A percentile compares a stretch with the other conserved stretches of the same genome.
phyloP scores from a whole-genome alignment of 1,140 invertebrate species.

The Diorhabda elongata region DNA sequence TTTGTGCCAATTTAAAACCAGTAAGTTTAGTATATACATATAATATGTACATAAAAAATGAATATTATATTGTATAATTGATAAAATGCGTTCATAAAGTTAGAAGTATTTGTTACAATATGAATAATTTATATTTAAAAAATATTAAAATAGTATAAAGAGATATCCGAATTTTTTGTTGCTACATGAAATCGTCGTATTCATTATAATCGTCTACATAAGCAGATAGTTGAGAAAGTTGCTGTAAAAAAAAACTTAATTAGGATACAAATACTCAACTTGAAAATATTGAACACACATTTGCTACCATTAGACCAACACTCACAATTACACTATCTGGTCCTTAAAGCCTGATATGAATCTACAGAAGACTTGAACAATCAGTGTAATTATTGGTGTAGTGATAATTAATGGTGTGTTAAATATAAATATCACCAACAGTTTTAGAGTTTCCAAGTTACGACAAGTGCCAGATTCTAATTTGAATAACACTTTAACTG shows the following conservation, averaged over 20 bases:
- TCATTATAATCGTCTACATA: constrained; percentile 55
- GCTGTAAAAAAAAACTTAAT: constrained; percentile 43
- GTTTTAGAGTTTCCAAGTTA: too few relatives aligned
- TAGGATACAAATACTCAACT: constrained; percentile 5
- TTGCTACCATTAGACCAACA: too few relatives aligned
- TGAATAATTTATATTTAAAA: constrained; percentile 13
- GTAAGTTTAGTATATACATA: not conserved
- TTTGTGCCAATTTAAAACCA: not conserved
- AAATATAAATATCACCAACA: not conserved
- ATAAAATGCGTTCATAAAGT: not conserved
- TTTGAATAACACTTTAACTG: too few relatives aligned
- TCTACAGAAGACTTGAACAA: not conserved
- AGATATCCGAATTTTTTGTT: constrained; percentile 12
- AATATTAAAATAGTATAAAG: constrained; percentile 1
- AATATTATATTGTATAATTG: not conserved
- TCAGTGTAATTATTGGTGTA: not conserved
- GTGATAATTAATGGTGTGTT: not conserved
- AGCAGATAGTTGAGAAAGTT: constrained; percentile 57
- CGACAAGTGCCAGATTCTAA: too few relatives aligned
- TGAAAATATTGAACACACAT: not conserved
- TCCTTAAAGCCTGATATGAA: not conserved
- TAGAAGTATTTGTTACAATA: not conserved
- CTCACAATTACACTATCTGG: not conserved
- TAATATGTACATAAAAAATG: not conserved
- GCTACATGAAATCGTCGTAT: constrained; percentile 67